Evolutionary conservation across 2,888 invertebrate species (phyloP).

Genomic region (Leucozona laternaria): DNA sequence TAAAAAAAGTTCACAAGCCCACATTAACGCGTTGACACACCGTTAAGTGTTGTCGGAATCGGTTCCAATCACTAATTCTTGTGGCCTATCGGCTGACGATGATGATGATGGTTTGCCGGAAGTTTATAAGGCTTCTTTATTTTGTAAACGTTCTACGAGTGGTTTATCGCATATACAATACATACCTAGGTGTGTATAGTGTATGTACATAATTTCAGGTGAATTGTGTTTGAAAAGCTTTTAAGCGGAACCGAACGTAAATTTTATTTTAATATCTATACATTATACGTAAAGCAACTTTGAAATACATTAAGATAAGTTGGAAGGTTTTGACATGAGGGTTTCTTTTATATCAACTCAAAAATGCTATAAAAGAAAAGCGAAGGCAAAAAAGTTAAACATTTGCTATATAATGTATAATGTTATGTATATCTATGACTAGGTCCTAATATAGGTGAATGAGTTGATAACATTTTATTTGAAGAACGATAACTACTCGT

Average conservation of each 20-base stretch:
- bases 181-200: no score
- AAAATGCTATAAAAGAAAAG: background rate
- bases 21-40: constrained; percentile 47
- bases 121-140: constrained; percentile 43
- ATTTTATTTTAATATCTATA: constrained; percentile 10
- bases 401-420: background rate
- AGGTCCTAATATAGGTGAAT: background rate
- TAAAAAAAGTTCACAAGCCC: constrained; percentile 25
- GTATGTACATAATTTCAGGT: constrained; percentile 19
- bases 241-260: constrained; percentile 50
- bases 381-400: background rate
- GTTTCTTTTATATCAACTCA: background rate
- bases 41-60: constrained; percentile 29
- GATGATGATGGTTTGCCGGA: constrained; percentile 59
- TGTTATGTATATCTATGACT: no score
- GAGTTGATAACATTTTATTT: background rate
- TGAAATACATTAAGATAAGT: constrained; percentile 14
- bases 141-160: background rate
- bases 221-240: constrained; percentile 11
- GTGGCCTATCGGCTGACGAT: constrained; percentile 64
- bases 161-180: constrained; percentile 12
- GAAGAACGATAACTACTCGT: background rate
- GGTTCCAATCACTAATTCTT: constrained; percentile 70
- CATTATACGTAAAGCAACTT: background rate
- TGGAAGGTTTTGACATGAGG: constrained; percentile 7